Conservation (phyloP, 2,888 invertebrate genomes). For the Thumatha senex region DNA sequence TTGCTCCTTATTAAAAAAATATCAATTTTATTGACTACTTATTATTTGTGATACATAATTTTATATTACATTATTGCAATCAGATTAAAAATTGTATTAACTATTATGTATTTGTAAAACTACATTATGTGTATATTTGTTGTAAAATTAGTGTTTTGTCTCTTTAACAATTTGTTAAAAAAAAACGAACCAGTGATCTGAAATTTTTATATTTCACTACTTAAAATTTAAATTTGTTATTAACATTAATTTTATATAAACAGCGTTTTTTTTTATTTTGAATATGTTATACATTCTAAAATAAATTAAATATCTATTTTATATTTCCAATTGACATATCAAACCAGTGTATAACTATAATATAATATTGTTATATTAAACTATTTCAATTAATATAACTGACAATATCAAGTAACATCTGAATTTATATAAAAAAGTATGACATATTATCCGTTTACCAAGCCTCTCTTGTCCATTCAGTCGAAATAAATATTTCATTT, state of each 20-base stretch:
- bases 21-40: background rate
- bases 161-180: too few relatives aligned
- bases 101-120: background rate
- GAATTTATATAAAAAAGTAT: background rate
- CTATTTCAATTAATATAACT: background rate
- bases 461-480: background rate
- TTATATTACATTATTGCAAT: background rate
- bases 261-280: too few relatives aligned
- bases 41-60: background rate
- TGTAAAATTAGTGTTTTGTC: too few relatives aligned
- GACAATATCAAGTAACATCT: background rate
- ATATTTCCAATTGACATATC: too few relatives aligned
- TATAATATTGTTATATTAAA: background rate
- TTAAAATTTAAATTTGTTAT: too few relatives aligned
- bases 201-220: too few relatives aligned
- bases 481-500: conserved; percentile 17
- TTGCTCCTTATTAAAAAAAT: background rate
- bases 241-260: too few relatives aligned
- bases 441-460: background rate
- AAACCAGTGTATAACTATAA: too few relatives aligned
- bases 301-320: too few relatives aligned
- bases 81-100: background rate
- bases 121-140: too few relatives aligned
- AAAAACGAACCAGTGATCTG: too few relatives aligned
- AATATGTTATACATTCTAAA: too few relatives aligned